These are phyloP conservation scores for Myrmecophaga tridactyla DNA, from an alignment of 2,113 vertebrate genomes.

Conservation along the genomic window DNA sequence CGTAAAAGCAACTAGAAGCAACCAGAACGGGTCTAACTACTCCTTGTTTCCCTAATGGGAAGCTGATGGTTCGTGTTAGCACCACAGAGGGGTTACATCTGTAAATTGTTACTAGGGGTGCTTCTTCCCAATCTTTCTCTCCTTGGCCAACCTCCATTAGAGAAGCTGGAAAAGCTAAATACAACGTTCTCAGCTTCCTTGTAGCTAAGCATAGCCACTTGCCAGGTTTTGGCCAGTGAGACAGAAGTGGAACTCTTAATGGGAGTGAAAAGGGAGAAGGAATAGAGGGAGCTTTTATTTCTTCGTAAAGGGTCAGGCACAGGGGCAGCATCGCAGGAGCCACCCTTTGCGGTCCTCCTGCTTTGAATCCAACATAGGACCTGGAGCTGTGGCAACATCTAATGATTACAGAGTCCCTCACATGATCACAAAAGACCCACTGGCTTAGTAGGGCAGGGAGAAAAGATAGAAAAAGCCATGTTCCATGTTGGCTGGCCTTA, in stretches of 20 bases:
- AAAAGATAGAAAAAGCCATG: neutral
- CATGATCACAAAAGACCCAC: neutral
- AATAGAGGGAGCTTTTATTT: neutral
- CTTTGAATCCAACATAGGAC: neutral
- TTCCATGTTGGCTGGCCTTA: too few relatives aligned
- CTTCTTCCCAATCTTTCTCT: neutral
- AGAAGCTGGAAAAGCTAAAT: neutral
- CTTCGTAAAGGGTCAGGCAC: neutral
- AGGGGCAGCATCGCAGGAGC: too few relatives aligned
- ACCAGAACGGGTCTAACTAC: neutral
- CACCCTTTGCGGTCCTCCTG: neutral
- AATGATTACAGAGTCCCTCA: neutral
- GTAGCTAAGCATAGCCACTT: neutral
- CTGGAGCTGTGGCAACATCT: neutral
- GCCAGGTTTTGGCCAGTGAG: neutral
- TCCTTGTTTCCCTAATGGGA: neutral
- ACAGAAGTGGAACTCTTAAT: neutral
- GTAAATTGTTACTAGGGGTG: neutral
- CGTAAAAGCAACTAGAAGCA: neutral
- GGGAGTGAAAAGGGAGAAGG: too few relatives aligned
- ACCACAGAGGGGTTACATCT: neutral
- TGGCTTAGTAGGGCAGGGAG: neutral
- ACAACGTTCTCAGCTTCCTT: neutral
- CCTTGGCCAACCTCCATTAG: neutral
- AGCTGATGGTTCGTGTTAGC: too few relatives aligned